Evolutionary conservation across 2,888 invertebrate species (phyloP).

Genomic region (Drosophila subsilvestris): DNA sequence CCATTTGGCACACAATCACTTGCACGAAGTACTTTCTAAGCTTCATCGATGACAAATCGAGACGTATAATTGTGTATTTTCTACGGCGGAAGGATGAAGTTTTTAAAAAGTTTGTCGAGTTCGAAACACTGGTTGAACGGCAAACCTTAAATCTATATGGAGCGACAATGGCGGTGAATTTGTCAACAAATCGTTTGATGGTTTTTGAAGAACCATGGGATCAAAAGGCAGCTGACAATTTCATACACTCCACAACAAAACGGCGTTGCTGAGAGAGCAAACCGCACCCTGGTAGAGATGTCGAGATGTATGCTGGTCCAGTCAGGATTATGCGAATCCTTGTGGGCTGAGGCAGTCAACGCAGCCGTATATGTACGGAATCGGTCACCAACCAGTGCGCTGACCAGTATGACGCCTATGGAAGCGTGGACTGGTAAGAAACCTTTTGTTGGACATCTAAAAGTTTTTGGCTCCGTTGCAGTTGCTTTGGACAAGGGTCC

Average conservation of each 20-base stretch:
- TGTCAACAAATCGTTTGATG: neutral
- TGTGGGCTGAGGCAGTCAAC: neutral
- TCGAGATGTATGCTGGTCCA: no score
- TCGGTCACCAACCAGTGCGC: no score
- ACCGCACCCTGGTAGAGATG: neutral
- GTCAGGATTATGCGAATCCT: neutral
- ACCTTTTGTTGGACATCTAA: no score
- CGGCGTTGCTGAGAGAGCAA: neutral
- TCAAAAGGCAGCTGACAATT: conserved; percentile 2
- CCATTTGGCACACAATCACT: neutral
- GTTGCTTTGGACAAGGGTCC: no score
- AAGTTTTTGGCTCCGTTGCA: no score
- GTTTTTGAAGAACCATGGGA: neutral
- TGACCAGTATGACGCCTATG: no score
- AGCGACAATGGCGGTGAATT: no score
- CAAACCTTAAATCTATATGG: no score
- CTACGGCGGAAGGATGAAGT: conserved; percentile 3
- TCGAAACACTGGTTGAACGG: no score
- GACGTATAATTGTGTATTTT: conserved; percentile 5
- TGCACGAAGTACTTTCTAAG: neutral
- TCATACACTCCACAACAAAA: neutral
- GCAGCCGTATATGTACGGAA: no score
- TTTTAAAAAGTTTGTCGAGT: no score
- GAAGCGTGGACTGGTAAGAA: no score
- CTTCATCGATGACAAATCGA: conserved; percentile 5